Evolutionary conservation across 2,888 invertebrate species (phyloP).

Genomic region (Drosophila maculinotata): DNA sequence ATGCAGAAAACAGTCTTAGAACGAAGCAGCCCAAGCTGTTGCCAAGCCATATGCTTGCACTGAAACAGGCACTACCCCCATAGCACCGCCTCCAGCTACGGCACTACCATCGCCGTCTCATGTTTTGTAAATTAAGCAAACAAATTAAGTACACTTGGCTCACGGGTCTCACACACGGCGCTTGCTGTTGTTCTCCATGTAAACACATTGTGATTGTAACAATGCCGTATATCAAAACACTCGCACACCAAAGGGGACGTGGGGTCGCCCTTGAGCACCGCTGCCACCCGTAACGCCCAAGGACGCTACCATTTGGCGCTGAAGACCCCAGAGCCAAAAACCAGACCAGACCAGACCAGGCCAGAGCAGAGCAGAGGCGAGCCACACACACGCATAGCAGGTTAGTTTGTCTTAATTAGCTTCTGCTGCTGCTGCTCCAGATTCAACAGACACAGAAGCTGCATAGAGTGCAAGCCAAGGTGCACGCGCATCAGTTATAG

Average conservation of each 20-base stretch:
- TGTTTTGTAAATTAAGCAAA: constrained; percentile 82
- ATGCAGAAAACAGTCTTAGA: constrained; percentile 46
- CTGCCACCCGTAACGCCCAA: constrained; percentile 44
- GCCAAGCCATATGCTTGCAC: constrained; percentile 8
- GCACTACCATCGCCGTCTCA: constrained; percentile 49
- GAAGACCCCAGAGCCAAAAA: constrained; percentile 24
- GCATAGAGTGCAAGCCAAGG: constrained; percentile 28
- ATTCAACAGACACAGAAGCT: constrained; percentile 20
- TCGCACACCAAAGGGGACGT: constrained; percentile 21
- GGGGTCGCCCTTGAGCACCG: constrained; percentile 63
- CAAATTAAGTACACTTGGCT: constrained; percentile 82
- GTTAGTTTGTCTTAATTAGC: constrained; percentile 80
- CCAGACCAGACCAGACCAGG: constrained; percentile 19
- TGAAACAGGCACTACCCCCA: constrained; percentile 5
- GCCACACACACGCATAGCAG: constrained; percentile 34
- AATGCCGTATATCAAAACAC: constrained; percentile 73
- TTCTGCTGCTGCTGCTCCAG: constrained; percentile 40
- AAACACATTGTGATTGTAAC: constrained; percentile 79
- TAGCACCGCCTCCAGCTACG: not conserved
- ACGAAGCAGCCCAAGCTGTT: constrained; percentile 25
- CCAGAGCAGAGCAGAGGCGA: constrained; percentile 10
- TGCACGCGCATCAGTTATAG: constrained; percentile 42
- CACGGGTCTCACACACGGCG: constrained; percentile 46
- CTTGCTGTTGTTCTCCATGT: constrained; percentile 60
- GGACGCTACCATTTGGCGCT: constrained; percentile 50